Percentiles rank a stretch among this genome's conserved stretches.
These are phyloP conservation scores for Potorous gilbertii DNA, from an alignment of 2,797 vertebrate species.

Conservation along the genomic window DNA sequence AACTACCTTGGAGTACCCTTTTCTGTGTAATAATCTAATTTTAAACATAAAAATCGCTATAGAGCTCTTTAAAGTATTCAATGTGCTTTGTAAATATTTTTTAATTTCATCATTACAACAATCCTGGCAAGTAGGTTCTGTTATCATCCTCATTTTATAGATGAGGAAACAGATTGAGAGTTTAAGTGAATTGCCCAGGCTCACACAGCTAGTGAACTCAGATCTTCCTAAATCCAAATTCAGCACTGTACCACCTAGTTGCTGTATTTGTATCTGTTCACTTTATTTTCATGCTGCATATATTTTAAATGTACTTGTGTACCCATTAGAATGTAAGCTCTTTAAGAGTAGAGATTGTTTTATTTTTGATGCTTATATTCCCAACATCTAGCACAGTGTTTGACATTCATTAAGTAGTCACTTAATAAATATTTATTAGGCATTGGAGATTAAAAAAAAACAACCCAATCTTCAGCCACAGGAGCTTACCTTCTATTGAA, in stretches of 20 bases:
- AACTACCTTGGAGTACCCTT: neutral
- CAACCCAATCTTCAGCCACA: neutral
- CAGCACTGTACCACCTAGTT: neutral
- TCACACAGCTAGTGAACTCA: neutral
- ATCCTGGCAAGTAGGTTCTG: neutral
- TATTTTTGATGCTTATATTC: neutral
- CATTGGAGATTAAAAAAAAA: neutral
- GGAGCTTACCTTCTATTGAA: neutral
- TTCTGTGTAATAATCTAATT: neutral
- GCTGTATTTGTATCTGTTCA: neutral
- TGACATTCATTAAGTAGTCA: neutral
- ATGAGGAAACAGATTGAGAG: neutral
- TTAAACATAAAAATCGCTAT: neutral
- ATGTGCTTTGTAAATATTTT: neutral
- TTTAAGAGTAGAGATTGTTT: neutral
- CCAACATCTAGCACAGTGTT: neutral
- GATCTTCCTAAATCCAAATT: neutral
- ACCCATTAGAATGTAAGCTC: neutral
- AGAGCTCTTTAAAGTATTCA: neutral
- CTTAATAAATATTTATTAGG: neutral
- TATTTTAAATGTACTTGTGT: neutral
- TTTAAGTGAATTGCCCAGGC: neutral
- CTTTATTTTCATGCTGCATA: neutral
- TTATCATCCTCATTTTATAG: neutral
- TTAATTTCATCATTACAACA: neutral